Evolutionary conservation across 92 coral and sea anemone genomes (phyloP).

Genomic region (Metridium senile): DNA sequence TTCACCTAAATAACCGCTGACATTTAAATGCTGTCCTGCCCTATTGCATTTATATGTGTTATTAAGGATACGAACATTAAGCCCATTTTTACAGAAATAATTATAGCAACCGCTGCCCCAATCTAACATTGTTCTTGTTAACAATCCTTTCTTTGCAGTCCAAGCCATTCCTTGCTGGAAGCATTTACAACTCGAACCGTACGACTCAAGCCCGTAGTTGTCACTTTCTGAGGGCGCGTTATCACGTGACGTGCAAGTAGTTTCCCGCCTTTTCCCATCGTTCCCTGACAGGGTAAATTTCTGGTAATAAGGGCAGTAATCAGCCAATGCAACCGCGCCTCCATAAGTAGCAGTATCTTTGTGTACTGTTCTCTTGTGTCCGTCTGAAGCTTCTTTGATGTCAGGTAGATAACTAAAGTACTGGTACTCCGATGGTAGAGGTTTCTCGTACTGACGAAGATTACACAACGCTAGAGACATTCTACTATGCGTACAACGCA

Average conservation of each 20-base stretch:
- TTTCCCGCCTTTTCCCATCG: conserved; percentile 76
- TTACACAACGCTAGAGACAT: conserved; percentile 93
- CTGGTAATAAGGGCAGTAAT: conserved; percentile 95
- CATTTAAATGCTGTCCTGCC: conserved; percentile 75
- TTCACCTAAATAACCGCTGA: conserved; percentile 66
- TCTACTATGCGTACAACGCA: conserved; percentile 97
- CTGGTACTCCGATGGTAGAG: conserved; percentile 82
- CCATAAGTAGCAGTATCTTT: conserved; percentile 86
- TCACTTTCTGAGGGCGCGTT: conserved; percentile 76
- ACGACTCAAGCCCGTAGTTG: conserved; percentile 86
- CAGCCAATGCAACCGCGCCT: conserved; percentile 95
- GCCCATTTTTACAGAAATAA: conserved; percentile 68
- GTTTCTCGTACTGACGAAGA: conserved; percentile 67
- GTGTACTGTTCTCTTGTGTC: conserved; percentile 36
- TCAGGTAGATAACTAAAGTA: conserved; percentile 87
- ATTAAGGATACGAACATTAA: conserved; percentile 69
- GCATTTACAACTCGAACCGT: conserved; percentile 75
- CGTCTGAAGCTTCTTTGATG: conserved; percentile 17
- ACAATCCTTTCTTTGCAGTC: conserved; percentile 78
- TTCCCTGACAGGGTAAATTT: conserved; percentile 87
- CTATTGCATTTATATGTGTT: conserved; percentile 63
- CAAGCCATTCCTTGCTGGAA: conserved; percentile 86
- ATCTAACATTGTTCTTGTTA: conserved; percentile 96
- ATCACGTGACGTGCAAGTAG: conserved; percentile 77
- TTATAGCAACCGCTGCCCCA: conserved; percentile 99